phyloP scores from a whole-genome alignment of 2,888 invertebrate species.

The Anorthoa munda region DNA sequence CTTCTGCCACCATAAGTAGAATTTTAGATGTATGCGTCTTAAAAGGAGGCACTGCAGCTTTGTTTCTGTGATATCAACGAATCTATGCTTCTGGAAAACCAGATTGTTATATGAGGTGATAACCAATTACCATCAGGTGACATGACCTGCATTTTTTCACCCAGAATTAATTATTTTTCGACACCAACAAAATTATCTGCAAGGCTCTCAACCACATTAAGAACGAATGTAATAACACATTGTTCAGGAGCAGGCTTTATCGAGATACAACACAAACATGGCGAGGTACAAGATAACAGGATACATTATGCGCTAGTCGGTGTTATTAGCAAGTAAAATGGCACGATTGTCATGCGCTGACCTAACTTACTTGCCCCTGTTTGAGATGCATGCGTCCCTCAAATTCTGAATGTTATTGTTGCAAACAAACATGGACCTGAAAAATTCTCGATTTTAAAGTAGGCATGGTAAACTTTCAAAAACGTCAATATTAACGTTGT shows the following conservation, averaged over 20 bases:
- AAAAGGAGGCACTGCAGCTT: no score
- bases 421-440: background rate
- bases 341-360: constrained; percentile 75
- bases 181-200: background rate
- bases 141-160: background rate
- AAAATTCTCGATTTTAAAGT: background rate
- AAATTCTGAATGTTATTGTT: constrained; percentile 44
- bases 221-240: constrained; percentile 14
- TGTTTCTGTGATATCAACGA: no score
- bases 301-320: constrained; percentile 72
- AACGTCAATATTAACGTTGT: background rate
- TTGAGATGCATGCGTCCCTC: constrained; percentile 53
- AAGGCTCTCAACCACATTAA: constrained; percentile 1
- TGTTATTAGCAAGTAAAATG: constrained; percentile 83
- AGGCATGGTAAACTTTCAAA: background rate
- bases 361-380: constrained; percentile 70
- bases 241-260: constrained; percentile 49
- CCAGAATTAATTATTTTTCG: background rate
- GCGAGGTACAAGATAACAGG: constrained; percentile 68
- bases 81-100: no score
- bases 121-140: background rate
- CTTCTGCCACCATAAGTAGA: no score
- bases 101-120: background rate
- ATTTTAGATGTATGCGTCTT: no score
- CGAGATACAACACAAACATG: constrained; percentile 53